phyloP scores from a whole-genome alignment of 2,797 vertebrate genomes.

The Threskiornis aethiopicus region DNA sequence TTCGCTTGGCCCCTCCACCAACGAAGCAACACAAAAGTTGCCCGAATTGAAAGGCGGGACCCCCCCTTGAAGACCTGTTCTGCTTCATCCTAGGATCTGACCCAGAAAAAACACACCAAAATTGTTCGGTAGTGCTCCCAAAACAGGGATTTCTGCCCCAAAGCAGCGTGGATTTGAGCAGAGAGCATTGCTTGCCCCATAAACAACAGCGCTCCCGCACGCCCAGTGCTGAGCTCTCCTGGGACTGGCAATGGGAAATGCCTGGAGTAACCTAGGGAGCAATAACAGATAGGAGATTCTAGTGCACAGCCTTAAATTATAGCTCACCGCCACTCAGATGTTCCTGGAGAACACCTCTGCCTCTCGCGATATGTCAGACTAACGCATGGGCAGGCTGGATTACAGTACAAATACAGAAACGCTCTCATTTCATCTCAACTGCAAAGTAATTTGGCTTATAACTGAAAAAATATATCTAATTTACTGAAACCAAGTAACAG shows the following conservation, averaged over 20 bases:
- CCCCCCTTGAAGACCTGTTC: neutral
- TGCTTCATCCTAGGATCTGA: rapidly evolving
- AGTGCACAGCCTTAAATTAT: neutral
- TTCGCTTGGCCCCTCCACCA: rapidly evolving
- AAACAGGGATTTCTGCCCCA: neutral
- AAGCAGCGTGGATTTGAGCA: rapidly evolving
- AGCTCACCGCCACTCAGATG: neutral
- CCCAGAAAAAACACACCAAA: neutral
- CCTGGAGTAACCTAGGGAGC: neutral
- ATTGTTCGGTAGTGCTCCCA: rapidly evolving
- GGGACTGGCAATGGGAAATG: neutral
- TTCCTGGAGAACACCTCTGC: neutral
- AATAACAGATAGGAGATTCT: rapidly evolving
- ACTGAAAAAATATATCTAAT: neutral
- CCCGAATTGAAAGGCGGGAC: neutral
- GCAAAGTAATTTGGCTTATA: neutral
- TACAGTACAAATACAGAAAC: rapidly evolving
- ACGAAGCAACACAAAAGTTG: neutral
- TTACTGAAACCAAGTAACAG: neutral
- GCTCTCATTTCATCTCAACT: neutral
- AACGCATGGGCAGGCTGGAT: neutral
- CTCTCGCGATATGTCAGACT: rapidly evolving
- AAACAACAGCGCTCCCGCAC: neutral
- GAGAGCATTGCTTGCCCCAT: neutral
- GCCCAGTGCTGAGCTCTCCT: neutral